A percentile compares a stretch with the other conserved stretches of the same genome.
These are phyloP conservation scores for Lasioglossum baleicum DNA, from an alignment of 1,140 invertebrate genomes.

Conservation along the genomic window DNA sequence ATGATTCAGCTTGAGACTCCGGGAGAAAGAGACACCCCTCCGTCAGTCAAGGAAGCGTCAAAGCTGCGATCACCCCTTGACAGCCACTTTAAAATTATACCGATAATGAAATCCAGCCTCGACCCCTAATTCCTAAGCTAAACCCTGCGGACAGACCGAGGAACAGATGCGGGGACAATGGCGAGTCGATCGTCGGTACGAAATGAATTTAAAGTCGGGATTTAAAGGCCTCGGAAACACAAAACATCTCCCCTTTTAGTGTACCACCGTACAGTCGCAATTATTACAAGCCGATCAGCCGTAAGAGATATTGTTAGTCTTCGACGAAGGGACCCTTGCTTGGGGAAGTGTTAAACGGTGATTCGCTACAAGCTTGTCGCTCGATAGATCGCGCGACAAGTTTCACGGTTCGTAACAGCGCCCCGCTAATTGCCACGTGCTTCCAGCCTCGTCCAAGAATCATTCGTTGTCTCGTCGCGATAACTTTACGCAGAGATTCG, in stretches of 20 bases:
- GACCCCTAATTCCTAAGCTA: slow-evolving; percentile 70
- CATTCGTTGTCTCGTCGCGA: too few relatives aligned
- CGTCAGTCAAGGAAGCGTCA: slow-evolving; percentile 70
- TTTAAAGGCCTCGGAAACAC: slow-evolving; percentile 65
- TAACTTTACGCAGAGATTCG: too few relatives aligned
- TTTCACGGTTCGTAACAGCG: too few relatives aligned
- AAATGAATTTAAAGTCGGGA: slow-evolving; percentile 77
- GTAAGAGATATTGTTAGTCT: slow-evolving; percentile 75
- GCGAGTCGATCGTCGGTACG: slow-evolving; percentile 69
- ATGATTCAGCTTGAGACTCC: slow-evolving; percentile 65
- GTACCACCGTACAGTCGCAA: slow-evolving; percentile 64
- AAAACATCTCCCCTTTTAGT: slow-evolving; percentile 51
- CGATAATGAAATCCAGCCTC: slow-evolving; percentile 77
- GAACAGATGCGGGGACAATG: slow-evolving; percentile 77
- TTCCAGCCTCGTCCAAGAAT: too few relatives aligned
- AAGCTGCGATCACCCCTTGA: slow-evolving; percentile 70
- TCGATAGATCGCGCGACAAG: slow-evolving; percentile 19
- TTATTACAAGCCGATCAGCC: slow-evolving; percentile 75
- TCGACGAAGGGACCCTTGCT: slow-evolving; percentile 15
- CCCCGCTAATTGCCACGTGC: too few relatives aligned
- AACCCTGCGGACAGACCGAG: slow-evolving; percentile 68
- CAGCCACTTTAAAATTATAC: slow-evolving; percentile 78
- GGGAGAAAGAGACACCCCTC: slow-evolving; percentile 43
- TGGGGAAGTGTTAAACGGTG: slow-evolving; percentile 55
- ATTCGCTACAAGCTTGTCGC: slow-evolving; percentile 34